Evolutionary conservation across 1,140 invertebrate species (phyloP), one percentile per base, ranked within the genome.

Genomic region (Hyposmocoma kahamanoa): DNA sequence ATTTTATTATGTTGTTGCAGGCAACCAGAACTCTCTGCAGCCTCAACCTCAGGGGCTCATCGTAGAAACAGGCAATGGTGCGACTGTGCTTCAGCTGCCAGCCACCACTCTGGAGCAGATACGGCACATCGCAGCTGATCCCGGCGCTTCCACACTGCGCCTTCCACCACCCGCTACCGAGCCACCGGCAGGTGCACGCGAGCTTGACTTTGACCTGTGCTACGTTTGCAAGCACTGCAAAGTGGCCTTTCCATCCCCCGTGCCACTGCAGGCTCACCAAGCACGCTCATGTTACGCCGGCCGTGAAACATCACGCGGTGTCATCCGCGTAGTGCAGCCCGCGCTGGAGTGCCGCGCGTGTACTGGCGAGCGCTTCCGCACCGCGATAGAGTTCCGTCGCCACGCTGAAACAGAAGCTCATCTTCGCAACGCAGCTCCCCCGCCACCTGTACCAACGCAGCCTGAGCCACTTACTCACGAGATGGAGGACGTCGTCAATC

Each of bases 221-320:
- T 92, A 93, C 86, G 93, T 95, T 43, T 96, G 94, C 87, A 94
- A 94, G 70, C 92, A 94, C 67, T 96, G 94, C 78, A 92, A 94
- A 46, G 89, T 94, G 39, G 94, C 94, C 1, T 96, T 93, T 83
- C 90, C 92, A 1, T 89, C 90, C 32, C 92, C 93, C 43, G 90
- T 90, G n/a, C 90, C 91, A 3, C 87, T 95, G 39, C 83, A 93
- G 30, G 87, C 85, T 9, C 94, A 96, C 70, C 94, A 95, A 69
- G 86, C 91, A 1, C 89, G 88, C 41, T 69, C 74, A 0, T 92
- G 91, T 67, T 92, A 91, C 70, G 87, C 89, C 9, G 89, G 90
- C 32, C 88, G 90, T 59, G 87, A 92, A 78, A 88, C 92, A 42
- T 72, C 89, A 41, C 87, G 91, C 42, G 89, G 91, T 49, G 85